These are phyloP conservation scores for Cyprinodon tularosa DNA, from an alignment of 2,113 vertebrate species.

Conservation along the genomic window DNA sequence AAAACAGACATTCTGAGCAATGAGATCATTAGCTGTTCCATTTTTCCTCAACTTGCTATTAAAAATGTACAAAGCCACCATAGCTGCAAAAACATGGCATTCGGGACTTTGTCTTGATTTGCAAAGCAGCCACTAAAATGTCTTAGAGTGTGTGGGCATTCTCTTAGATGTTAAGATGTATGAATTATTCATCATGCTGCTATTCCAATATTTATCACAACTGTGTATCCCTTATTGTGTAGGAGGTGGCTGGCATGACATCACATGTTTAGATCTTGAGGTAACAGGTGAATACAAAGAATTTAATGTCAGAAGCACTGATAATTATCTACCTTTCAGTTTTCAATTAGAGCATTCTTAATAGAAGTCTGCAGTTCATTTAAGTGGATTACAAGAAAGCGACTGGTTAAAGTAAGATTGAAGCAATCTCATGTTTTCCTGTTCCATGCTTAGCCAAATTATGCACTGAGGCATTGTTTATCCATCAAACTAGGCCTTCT, in stretches of 20 bases:
- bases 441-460: slow-evolving; percentile 64
- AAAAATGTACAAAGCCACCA: slow-evolving; percentile 67
- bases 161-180: slow-evolving; percentile 73
- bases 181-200: slow-evolving; percentile 77
- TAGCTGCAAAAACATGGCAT: slow-evolving; percentile 50
- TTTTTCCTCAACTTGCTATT: slow-evolving; percentile 53
- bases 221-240: slow-evolving; percentile 47
- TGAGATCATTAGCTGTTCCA: slow-evolving; percentile 64
- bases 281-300: slow-evolving; percentile 8
- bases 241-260: slow-evolving; percentile 16
- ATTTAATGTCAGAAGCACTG: slow-evolving; percentile 17
- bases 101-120: slow-evolving; percentile 53
- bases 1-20: slow-evolving; percentile 61
- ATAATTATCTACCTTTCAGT: slow-evolving; percentile 41
- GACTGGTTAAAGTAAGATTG: slow-evolving; percentile 43
- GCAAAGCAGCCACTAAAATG: slow-evolving; percentile 58
- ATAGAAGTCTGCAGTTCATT: slow-evolving; percentile 48
- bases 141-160: slow-evolving; percentile 53
- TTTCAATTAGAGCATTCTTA: slow-evolving; percentile 48
- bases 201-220: slow-evolving; percentile 73
- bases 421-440: slow-evolving; percentile 57
- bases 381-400: slow-evolving; percentile 62
- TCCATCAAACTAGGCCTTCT: slow-evolving; percentile 70
- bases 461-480: slow-evolving; percentile 75
- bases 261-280: slow-evolving; percentile 24